Percentiles rank a stretch among this genome's conserved stretches.
Evolutionary conservation across 2,797 vertebrate species (phyloP).

Genomic region (Brotula barbata): DNA sequence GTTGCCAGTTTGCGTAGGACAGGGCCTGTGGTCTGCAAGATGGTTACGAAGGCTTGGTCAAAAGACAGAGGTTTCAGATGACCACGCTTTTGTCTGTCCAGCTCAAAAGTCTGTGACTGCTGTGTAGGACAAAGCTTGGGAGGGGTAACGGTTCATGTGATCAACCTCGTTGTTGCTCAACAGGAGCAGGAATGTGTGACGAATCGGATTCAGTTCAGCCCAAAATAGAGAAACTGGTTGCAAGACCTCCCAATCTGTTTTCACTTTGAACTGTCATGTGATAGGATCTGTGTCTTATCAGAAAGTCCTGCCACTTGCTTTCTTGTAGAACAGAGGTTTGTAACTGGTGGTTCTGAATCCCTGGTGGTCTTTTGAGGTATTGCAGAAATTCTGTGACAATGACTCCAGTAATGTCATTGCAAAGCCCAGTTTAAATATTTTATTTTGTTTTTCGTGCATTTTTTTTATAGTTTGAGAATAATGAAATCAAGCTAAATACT

Average conservation of each 20-base stretch:
- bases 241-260: background rate
- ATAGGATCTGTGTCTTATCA: background rate
- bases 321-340: too few relatives aligned
- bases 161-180: slow-evolving; percentile 62
- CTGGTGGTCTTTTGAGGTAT: too few relatives aligned
- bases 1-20: slow-evolving; percentile 5
- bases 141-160: slow-evolving; percentile 61
- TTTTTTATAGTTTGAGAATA: too few relatives aligned
- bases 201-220: slow-evolving; percentile 9
- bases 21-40: slow-evolving; percentile 10
- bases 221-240: background rate
- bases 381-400: too few relatives aligned
- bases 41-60: slow-evolving; percentile 5
- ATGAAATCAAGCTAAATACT: too few relatives aligned
- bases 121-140: slow-evolving; percentile 36
- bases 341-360: too few relatives aligned
- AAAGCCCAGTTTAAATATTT: too few relatives aligned
- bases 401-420: too few relatives aligned
- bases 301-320: background rate
- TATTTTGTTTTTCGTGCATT: too few relatives aligned
- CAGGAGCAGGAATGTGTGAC: slow-evolving; percentile 26
- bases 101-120: slow-evolving; percentile 38
- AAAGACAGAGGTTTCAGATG: slow-evolving; percentile 49
- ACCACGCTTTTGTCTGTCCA: slow-evolving; percentile 42
- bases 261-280: background rate